Evolutionary conservation across 2,888 invertebrate genomes (phyloP).

Genomic region (Drosophila demipolita): DNA sequence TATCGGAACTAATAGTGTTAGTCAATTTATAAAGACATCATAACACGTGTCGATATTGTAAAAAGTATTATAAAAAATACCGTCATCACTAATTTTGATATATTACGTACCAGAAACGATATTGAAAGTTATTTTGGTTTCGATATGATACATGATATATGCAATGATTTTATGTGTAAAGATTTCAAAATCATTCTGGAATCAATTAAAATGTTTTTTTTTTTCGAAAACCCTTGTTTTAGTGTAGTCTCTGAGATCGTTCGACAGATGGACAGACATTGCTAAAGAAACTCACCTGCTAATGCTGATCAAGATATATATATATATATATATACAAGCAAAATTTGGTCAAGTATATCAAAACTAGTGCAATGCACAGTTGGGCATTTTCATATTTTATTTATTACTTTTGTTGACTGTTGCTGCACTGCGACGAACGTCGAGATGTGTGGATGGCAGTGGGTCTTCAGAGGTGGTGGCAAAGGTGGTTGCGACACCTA

Average conservation of each 20-base stretch:
- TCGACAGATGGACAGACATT: background rate
- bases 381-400: constrained; percentile 6
- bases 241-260: background rate
- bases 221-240: too few species aligned
- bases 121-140: too few species aligned
- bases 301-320: background rate
- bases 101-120: too few species aligned
- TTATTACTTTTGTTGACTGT: constrained; percentile 22
- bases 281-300: background rate
- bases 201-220: too few species aligned
- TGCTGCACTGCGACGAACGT: constrained; percentile 67
- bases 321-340: background rate
- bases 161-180: too few species aligned
- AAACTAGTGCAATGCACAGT: background rate
- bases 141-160: too few species aligned
- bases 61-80: too few species aligned
- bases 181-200: too few species aligned
- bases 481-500: constrained; percentile 67
- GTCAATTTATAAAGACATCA: too few species aligned
- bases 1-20: background rate
- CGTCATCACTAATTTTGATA: too few species aligned
- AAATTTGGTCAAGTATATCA: background rate
- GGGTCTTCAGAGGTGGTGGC: constrained; percentile 10
- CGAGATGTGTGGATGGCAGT: background rate
- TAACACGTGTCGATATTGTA: too few species aligned